Evolutionary conservation across 2,113 vertebrate species (phyloP).

Genomic region (Catharus minimus): DNA sequence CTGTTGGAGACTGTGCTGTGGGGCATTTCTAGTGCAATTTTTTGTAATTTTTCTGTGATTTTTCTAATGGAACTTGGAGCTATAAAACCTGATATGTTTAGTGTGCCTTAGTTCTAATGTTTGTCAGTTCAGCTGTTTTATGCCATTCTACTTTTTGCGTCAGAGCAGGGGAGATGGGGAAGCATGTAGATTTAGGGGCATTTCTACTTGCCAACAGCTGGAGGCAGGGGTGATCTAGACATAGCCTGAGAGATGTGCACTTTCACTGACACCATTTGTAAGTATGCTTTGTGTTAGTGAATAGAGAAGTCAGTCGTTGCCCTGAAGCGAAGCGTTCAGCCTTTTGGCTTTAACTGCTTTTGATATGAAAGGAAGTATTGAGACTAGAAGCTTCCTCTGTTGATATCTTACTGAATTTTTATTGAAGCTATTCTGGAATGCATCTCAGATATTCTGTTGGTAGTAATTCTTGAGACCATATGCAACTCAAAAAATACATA

Average conservation of each 20-base stretch:
- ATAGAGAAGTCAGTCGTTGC: background rate
- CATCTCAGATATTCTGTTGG: background rate
- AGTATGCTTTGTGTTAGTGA: background rate
- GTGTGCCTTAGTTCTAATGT: background rate
- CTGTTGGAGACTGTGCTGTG: background rate
- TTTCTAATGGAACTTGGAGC: background rate
- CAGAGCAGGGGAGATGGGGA: background rate
- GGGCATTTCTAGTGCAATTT: background rate
- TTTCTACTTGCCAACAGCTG: background rate
- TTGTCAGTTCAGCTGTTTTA: background rate
- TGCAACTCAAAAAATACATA: fast-evolving
- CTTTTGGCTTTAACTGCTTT: background rate
- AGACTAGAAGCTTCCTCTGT: background rate
- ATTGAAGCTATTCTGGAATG: background rate
- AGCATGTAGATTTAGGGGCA: background rate
- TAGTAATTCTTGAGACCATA: background rate
- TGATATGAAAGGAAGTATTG: background rate
- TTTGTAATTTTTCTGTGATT: background rate
- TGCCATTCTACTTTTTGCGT: background rate
- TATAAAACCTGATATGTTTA: background rate
- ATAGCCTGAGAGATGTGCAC: background rate
- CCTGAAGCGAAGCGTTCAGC: background rate
- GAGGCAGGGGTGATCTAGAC: background rate
- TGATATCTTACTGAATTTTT: background rate
- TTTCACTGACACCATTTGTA: background rate